Evolutionary conservation across 2,797 vertebrate species (phyloP).

Genomic region (Schizopygopsis malacanthus): DNA sequence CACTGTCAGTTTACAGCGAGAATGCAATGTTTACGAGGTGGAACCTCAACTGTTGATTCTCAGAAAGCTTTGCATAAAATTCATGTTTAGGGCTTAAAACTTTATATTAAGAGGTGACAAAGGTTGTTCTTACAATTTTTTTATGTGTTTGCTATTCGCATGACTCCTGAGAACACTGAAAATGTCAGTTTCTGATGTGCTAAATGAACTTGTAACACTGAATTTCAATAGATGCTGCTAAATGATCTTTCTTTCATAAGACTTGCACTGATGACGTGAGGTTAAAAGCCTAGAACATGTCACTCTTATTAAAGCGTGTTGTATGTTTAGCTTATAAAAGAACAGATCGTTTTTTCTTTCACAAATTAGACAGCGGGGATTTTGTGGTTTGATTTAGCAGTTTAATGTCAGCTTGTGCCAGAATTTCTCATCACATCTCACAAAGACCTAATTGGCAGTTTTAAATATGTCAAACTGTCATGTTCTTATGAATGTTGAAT

Average conservation of each 20-base stretch:
- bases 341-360: background rate
- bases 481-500: constrained; percentile 30
- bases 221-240: constrained; percentile 8
- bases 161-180: background rate
- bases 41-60: constrained; percentile 18
- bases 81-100: constrained; percentile 7
- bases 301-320: background rate
- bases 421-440: background rate
- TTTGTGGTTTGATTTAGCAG: constrained; percentile 3
- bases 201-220: constrained; percentile 3
- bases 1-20: constrained; percentile 25
- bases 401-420: background rate
- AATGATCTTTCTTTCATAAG: background rate
- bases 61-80: background rate
- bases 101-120: background rate
- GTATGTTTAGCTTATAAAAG: background rate
- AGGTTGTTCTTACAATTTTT: background rate
- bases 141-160: constrained; percentile 35
- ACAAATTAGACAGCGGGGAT: background rate
- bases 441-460: background rate
- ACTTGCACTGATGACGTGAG: background rate
- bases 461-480: constrained; percentile 14
- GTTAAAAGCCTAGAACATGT: background rate
- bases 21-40: constrained; percentile 29
- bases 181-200: constrained; percentile 1